Base-by-base conservation (phyloP, 2,888 invertebrate genomes). In the Alentia gelatinosa region DNA sequence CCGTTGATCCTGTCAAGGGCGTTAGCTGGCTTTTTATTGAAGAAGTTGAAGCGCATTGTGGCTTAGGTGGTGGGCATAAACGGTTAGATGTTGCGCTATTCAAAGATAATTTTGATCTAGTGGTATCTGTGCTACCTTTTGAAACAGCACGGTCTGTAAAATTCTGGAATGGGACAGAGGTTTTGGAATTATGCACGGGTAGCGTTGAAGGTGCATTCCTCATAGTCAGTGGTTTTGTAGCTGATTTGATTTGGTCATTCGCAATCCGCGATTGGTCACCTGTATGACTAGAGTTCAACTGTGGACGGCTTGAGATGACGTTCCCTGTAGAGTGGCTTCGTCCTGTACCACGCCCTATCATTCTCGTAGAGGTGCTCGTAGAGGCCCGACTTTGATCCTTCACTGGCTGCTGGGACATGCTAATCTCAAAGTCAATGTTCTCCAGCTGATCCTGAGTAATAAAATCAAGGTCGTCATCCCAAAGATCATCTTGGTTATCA, bases 391-490 rank as follows among this genome's bases (percentile, higher is more conserved):
- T 7, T 26, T 74, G 30, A 33, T 74, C 26, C 1, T 30, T 1
- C 1, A 1, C 3, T n/a, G 74, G 74, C 7, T 26, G 42, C 19
- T 86, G 86, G 23, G 86, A 86, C 86, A 86, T 47, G 12, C 1
- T 83, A 35, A 86, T 86, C 33, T 47, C 86, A 26, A 26, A 19
- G 47, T 86, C 86, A 30, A 86, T 86, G 47, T 86, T 42, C 26
- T 42, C 50, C 4, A 86, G 33, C 86, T 86, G 86, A 30, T 86
- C 86, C 42, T 86, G 42, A 26, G 86, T 86, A 37, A 83, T 74
- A 15, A 79, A 33, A 30, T 86, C 86, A 9, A 86, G 26, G 86
- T 86, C 86, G 26, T 86, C 86, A 30, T 86, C 86, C 47, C 50
- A 79, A 23, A 79, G 47, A 33, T 86, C 86, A 30, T 86, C 86